These are phyloP conservation scores for Platycheirus albimanus DNA, from an alignment of 2,888 invertebrate genomes.

Conservation along the genomic window DNA sequence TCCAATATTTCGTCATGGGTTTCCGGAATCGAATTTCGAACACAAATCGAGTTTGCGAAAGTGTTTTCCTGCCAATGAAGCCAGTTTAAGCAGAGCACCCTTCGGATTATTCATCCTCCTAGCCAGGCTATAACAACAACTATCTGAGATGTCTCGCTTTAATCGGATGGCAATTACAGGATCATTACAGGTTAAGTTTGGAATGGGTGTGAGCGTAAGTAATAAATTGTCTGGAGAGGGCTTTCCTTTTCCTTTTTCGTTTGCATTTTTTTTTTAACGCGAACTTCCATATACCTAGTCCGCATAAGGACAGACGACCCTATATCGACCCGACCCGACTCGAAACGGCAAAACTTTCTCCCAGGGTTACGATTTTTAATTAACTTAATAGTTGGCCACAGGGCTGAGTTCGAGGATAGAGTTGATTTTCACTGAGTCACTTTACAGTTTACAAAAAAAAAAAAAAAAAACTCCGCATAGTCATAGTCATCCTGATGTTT, in stretches of 20 bases:
- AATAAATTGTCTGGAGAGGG: slow-evolving; percentile 69
- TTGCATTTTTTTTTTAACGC: not conserved
- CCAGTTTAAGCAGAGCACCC: slow-evolving; percentile 39
- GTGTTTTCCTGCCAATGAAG: slow-evolving; percentile 65
- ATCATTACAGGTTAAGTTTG: slow-evolving; percentile 58
- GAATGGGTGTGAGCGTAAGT: slow-evolving; percentile 30
- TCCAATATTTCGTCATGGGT: slow-evolving; percentile 69
- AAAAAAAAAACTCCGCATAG: slow-evolving; percentile 29
- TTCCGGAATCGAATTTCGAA: slow-evolving; percentile 66
- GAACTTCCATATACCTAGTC: not conserved
- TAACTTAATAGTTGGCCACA: slow-evolving; percentile 71
- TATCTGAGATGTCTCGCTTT: slow-evolving; percentile 67
- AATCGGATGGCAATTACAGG: slow-evolving; percentile 71
- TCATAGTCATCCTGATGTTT: slow-evolving; percentile 26
- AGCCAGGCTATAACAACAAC: slow-evolving; percentile 7
- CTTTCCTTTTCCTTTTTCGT: not conserved
- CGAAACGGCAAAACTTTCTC: slow-evolving; percentile 47
- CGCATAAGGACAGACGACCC: not conserved
- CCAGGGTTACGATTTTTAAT: slow-evolving; percentile 63
- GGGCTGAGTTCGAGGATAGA: not conserved
- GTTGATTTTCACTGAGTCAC: slow-evolving; percentile 33
- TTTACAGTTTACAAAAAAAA: no score
- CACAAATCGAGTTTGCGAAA: slow-evolving; percentile 69
- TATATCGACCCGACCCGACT: no score
- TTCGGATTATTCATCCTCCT: slow-evolving; percentile 4